A percentile compares a stretch with the other conserved stretches of the same genome.
Evolutionary conservation across 1,140 invertebrate species (phyloP).

Genomic region (Drosophila quadrilineata): DNA sequence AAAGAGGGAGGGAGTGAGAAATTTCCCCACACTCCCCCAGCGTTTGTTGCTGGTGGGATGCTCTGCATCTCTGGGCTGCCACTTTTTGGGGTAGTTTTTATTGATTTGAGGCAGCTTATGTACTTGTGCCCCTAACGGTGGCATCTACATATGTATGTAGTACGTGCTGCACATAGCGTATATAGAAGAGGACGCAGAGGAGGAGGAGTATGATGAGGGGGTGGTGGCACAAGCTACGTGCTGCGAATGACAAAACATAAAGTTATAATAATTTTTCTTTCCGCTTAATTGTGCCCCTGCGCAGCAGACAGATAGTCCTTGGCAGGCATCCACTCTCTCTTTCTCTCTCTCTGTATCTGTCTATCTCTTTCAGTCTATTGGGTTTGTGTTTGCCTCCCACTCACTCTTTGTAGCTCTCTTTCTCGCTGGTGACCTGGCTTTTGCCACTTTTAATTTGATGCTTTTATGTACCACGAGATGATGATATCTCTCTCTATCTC

Average conservation of each 20-base stretch:
- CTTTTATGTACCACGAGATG: constrained; percentile 67
- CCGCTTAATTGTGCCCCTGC: constrained; percentile 74
- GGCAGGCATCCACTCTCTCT: neutral
- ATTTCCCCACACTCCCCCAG: too few relatives aligned
- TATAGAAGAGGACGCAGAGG: too few relatives aligned
- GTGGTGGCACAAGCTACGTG: constrained; percentile 37
- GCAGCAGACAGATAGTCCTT: constrained; percentile 65
- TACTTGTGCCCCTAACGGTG: constrained; percentile 21
- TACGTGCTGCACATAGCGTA: constrained; percentile 3
- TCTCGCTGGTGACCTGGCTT: constrained; percentile 44
- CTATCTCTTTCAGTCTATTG: constrained; percentile 17
- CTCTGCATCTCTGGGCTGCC: neutral
- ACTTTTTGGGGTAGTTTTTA: constrained; percentile 63
- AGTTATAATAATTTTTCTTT: constrained; percentile 81
- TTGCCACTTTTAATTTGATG: constrained; percentile 76
- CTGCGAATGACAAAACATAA: constrained; percentile 76
- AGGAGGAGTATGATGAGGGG: neutral
- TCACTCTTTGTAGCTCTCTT: neutral
- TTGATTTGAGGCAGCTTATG: constrained; percentile 59
- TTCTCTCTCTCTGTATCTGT: neutral
- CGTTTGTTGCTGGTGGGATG: too few relatives aligned
- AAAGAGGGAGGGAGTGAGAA: too few relatives aligned
- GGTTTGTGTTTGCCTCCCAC: constrained; percentile 47
- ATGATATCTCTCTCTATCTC: neutral
- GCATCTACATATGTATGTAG: too few relatives aligned